Conservation (phyloP, 2,888 invertebrate genomes). For the Chrysolina oricalcia region DNA sequence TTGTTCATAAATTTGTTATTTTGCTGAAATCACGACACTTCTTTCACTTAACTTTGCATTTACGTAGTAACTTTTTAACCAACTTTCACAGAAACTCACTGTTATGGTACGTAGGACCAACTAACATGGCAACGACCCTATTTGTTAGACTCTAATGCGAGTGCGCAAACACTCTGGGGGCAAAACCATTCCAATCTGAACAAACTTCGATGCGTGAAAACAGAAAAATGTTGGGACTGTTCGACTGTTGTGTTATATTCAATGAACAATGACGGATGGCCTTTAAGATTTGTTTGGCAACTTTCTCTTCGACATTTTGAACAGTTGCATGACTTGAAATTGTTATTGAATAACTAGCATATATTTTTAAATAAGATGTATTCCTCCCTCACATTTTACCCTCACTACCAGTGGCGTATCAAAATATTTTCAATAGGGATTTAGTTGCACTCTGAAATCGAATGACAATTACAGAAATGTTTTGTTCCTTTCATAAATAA, state of each 20-base stretch:
- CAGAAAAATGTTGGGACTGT: constrained; percentile 8
- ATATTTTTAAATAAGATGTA: background rate
- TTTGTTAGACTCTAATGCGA: constrained; percentile 58
- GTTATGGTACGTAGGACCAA: constrained; percentile 49
- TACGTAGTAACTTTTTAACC: constrained; percentile 35
- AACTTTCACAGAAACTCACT: constrained; percentile 37
- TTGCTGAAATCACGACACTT: constrained; percentile 50
- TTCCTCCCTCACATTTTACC: background rate
- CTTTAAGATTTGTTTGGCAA: constrained; percentile 11
- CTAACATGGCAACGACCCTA: constrained; percentile 62
- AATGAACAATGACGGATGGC: constrained; percentile 13
- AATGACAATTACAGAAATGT: no score
- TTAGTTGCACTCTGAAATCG: no score
- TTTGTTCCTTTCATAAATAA: no score
- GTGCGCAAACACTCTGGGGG: constrained; percentile 47
- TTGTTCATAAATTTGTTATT: constrained; percentile 55
- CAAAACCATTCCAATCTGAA: constrained; percentile 41
- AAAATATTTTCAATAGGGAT: no score
- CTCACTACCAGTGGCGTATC: background rate
- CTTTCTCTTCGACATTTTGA: constrained; percentile 1
- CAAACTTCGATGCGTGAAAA: constrained; percentile 15
- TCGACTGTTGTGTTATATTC: background rate
- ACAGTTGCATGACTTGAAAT: background rate
- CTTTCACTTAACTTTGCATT: constrained; percentile 45
- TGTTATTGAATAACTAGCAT: background rate